phyloP scores from a whole-genome alignment of 2,113 vertebrate genomes.

The Terrapene triunguis region DNA sequence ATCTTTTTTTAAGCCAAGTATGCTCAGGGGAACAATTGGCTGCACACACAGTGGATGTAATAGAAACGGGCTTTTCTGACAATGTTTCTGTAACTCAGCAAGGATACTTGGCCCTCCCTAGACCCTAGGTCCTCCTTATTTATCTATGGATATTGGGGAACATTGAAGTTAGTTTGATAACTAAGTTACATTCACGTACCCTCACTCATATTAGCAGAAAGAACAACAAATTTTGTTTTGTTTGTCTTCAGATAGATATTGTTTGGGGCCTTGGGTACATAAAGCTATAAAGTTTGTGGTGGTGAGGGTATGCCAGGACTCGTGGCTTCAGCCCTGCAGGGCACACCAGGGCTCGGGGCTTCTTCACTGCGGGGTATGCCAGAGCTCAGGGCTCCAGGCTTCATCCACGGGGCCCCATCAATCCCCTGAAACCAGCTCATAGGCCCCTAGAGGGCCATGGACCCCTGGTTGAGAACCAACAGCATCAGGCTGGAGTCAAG shows the following conservation, averaged over 20 bases:
- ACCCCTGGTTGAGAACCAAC: neutral
- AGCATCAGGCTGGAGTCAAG: neutral
- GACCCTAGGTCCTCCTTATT: neutral
- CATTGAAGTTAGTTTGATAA: neutral
- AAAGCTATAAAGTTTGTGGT: neutral
- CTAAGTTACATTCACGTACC: neutral
- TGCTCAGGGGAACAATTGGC: accelerated
- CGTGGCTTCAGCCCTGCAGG: too few relatives aligned
- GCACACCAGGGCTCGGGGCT: too few relatives aligned
- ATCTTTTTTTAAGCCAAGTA: accelerated
- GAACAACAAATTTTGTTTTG: neutral
- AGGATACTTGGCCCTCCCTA: neutral
- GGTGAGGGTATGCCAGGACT: neutral
- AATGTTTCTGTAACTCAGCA: neutral
- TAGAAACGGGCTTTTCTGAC: neutral
- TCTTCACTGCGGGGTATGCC: too few relatives aligned
- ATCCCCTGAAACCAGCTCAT: neutral
- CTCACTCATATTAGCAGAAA: neutral
- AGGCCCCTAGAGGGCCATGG: neutral
- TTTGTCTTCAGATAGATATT: neutral
- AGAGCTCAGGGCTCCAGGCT: neutral
- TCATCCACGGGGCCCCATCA: neutral
- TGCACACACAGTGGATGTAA: neutral
- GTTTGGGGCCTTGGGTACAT: neutral
- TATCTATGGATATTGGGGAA: neutral